Base-by-base conservation (phyloP, 37 sponge, comb jelly and placozoan genomes). In the Haliclona indistincta region DNA sequence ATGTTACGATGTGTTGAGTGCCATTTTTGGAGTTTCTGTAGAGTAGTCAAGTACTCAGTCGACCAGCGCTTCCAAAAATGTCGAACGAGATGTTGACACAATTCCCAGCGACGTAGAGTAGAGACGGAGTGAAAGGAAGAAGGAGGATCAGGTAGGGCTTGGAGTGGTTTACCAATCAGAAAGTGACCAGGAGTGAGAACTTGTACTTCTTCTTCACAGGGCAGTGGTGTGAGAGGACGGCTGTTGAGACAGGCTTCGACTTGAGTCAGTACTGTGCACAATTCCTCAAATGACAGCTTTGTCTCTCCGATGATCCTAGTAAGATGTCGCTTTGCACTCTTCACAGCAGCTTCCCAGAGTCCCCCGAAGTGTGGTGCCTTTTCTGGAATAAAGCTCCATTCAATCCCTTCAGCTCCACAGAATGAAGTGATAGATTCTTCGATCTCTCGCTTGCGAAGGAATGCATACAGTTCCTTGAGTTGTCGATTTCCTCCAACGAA, bases 131-230 rank as follows among this genome's bases (percentile, higher is more conserved):
- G 73, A 67, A 43, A 67, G 56, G 10, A 45, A 67, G 44, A 67
- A 71, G 7, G 54, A n/a, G n/a, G n/a, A n/a, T n/a, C n/a, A n/a
- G n/a, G n/a, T n/a, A n/a, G n/a, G n/a, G n/a, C n/a, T n/a, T n/a
- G n/a, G n/a, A n/a, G n/a, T n/a, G n/a, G n/a, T n/a, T n/a, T n/a
- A n/a, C n/a, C n/a, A 30, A 69, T 43, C 39, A 83, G 61, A 51
- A 74, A 75, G 67, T 83, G 84, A 23, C 63, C 70, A 32, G 84
- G 84, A 13, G 84, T 75, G 4, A 81, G 67, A 20, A 43, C 42
- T 23, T 81, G 54, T 34, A 81, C 43, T 23, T 64, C 64, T n/a
- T 81, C 82, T 63, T 45, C 67, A 34, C 72, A 35, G 40, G 29
- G 36, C 8, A 51, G 32, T 3, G 41, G 30, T 2, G 42, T 26